These are phyloP conservation scores for Phylloscopus trochiloides DNA, from an alignment of 2,113 vertebrate species.

Conservation along the genomic window DNA sequence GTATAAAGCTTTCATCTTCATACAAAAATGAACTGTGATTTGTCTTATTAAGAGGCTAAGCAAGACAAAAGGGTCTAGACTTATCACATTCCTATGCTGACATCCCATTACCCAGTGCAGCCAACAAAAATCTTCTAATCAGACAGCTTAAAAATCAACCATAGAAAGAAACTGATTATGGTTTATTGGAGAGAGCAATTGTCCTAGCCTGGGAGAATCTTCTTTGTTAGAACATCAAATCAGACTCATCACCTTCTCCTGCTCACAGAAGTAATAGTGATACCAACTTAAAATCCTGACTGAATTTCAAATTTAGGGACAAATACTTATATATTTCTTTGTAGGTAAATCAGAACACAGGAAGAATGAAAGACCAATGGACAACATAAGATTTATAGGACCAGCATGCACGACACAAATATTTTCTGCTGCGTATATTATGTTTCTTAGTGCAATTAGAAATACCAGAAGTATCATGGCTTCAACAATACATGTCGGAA, in stretches of 20 bases:
- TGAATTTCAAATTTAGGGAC: background rate
- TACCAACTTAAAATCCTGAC: background rate
- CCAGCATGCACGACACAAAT: rapidly evolving
- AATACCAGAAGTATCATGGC: rapidly evolving
- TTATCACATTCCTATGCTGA: background rate
- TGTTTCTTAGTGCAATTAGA: background rate
- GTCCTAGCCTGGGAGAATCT: background rate
- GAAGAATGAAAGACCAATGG: background rate
- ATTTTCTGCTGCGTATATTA: background rate
- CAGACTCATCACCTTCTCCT: background rate
- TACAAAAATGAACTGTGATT: background rate
- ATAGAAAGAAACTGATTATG: background rate
- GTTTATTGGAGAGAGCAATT: background rate
- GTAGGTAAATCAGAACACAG: background rate
- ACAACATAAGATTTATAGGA: background rate
- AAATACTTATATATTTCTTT: background rate
- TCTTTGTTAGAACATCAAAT: background rate
- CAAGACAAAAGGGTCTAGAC: background rate
- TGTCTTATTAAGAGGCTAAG: background rate
- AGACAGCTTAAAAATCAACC: rapidly evolving
- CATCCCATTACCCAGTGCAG: background rate
- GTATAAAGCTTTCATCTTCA: background rate
- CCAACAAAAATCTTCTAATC: background rate
- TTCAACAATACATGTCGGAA: background rate
- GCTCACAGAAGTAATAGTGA: background rate